Evolutionary conservation across 1,140 invertebrate genomes (phyloP).

Genomic region (Mylabris phalerata): DNA sequence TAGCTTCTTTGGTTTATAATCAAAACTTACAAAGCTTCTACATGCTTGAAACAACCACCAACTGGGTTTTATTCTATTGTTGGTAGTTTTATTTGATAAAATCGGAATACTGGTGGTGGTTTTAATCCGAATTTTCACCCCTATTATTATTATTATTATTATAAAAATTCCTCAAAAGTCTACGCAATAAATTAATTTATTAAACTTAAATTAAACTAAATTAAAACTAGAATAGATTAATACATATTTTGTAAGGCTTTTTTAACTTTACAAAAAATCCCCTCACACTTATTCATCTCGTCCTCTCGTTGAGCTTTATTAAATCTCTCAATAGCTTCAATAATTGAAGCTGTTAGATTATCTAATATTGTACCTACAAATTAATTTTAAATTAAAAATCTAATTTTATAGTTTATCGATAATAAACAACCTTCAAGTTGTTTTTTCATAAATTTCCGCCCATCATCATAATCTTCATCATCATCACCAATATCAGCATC

Average conservation of each 20-base stretch:
- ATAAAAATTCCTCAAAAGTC: too few species aligned
- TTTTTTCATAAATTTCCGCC: constrained; percentile 2
- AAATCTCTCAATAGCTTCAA: constrained; percentile 20
- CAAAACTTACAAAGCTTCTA: too few species aligned
- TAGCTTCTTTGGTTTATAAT: too few species aligned
- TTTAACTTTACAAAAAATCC: constrained; percentile 14
- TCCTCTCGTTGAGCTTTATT: constrained; percentile 4
- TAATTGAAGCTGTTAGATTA: constrained; percentile 14
- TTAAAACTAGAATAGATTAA: too few species aligned
- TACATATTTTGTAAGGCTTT: constrained; percentile 1
- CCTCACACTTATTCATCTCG: constrained; percentile 2
- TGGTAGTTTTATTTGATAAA: too few species aligned
- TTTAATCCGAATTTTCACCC: too few species aligned
- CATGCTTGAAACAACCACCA: too few species aligned
- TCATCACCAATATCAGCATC: neutral
- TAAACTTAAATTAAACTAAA: too few species aligned
- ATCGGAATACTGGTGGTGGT: too few species aligned
- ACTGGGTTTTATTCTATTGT: too few species aligned
- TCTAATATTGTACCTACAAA: constrained; percentile 11
- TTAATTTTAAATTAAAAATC: neutral
- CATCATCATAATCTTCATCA: constrained; percentile 15
- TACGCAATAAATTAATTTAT: too few species aligned
- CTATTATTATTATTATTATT: too few species aligned
- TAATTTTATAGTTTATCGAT: neutral
- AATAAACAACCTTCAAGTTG: constrained; percentile 1